Base-by-base conservation (phyloP, 2,797 vertebrate genomes). In the Eremophila alpestris region DNA sequence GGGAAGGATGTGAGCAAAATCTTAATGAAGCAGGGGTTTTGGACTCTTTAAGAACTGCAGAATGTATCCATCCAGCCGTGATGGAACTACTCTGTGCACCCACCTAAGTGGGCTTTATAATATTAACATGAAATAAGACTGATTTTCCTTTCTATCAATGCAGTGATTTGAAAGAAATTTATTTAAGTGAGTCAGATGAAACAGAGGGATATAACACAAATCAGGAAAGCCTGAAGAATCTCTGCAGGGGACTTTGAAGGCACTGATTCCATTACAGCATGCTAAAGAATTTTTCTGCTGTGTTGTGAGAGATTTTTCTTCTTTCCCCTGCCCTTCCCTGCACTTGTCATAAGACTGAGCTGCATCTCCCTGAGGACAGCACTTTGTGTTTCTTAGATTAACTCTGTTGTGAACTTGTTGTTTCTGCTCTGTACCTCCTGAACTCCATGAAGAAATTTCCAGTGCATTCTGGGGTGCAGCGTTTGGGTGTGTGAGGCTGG, bases 261-360 rank as follows among this genome's bases (percentile, higher is more conserved):
- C 29, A 49, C 55, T 82, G 55, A 56, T 54, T 74, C 62, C 40
- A 46, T 88, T 83, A 68, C 7, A 65, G 10, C 41, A 26, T 45
- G 21, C 48, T 82, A 86, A 69, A 90, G 67, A 84, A 79, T 76
- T 82, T 91, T n/a, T 65, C 76, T 62, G 62, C 93, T n/a, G 16
- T 73, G 23, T 83, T 91, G 64, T 62, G 38, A 82, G 26, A 54
- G 14, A 36, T 56, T 78, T 80, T 92, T 49, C 23, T 93, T 77
- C 18, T 45, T 56, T 18, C 3, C 11, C 3, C 13, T 1, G 1
- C 60, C 16, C 11, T 12, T 5, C 36, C 12, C 16, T 21, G 6
- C 12, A 24, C n/a, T 89, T 91, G 36, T 86, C 63, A 9, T 75
- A 80, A 83, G 48, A 59, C 62, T 60, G 34, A 65, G 29, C 49